A percentile compares a stretch with the other conserved stretches of the same genome.
phyloP scores from a whole-genome alignment of 2,113 vertebrate species.

The Todiramphus saurophagus region DNA sequence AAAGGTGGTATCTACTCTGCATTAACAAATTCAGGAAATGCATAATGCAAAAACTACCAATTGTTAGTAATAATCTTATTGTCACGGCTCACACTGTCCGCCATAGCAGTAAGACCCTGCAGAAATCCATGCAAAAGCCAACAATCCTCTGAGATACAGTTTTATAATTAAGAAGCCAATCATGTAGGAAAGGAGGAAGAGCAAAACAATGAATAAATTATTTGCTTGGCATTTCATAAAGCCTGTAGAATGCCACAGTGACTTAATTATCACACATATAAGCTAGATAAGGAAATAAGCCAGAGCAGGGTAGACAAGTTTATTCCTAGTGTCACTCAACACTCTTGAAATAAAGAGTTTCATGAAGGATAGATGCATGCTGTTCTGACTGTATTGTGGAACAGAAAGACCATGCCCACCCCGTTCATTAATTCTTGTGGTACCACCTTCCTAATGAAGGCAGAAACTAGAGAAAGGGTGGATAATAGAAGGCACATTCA shows the following conservation, averaged over 20 bases:
- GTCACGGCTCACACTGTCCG: not conserved
- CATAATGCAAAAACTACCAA: not conserved
- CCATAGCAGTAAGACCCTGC: not conserved
- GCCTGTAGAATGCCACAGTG: not conserved
- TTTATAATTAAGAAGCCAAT: not conserved
- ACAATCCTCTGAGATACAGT: not conserved
- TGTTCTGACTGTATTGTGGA: not conserved
- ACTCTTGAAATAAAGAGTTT: not conserved
- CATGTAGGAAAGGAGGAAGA: not conserved
- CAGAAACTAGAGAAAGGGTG: not conserved
- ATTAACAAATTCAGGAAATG: not conserved
- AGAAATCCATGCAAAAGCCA: not conserved
- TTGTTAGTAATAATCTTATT: not conserved
- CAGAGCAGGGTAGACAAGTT: not conserved
- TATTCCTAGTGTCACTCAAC: not conserved
- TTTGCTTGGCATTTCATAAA: constrained; percentile 18
- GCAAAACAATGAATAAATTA: constrained; percentile 50
- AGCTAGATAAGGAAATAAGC: not conserved
- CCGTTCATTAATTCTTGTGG: not conserved
- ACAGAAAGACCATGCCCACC: not conserved
- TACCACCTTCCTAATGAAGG: not conserved
- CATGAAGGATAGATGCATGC: not conserved
- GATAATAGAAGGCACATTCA: rapidly evolving
- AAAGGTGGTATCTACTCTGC: not conserved
- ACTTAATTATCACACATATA: not conserved